These are phyloP conservation scores for Eupelmus urozonus DNA, from an alignment of 2,888 invertebrate genomes.

Conservation along the genomic window DNA sequence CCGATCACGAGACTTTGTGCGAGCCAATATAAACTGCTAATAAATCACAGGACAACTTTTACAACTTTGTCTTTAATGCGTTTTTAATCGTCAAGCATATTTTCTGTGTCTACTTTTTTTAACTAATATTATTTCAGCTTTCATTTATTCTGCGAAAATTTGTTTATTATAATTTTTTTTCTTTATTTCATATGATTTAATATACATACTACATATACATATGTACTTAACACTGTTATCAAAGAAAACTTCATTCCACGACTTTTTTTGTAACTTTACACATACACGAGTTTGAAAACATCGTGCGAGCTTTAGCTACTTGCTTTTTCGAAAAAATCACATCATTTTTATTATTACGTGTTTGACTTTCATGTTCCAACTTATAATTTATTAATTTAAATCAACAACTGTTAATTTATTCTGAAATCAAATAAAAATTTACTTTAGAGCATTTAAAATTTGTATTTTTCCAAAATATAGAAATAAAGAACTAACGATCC, in stretches of 20 bases:
- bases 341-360: not conserved
- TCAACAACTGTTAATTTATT: too few species aligned
- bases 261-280: constrained; percentile 8
- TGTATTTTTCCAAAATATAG: not conserved
- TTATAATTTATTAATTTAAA: too few species aligned
- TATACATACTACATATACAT: constrained; percentile 14
- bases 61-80: constrained; percentile 1
- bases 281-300: constrained; percentile 36
- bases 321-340: constrained; percentile 26
- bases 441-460: too few species aligned
- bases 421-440: too few species aligned
- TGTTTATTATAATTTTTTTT: constrained; percentile 27
- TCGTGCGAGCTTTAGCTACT: constrained; percentile 34
- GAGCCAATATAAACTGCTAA: constrained; percentile 39
- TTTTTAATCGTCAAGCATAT: constrained; percentile 11
- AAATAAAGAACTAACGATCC: too few species aligned
- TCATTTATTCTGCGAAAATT: constrained; percentile 32
- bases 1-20: constrained; percentile 51
- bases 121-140: constrained; percentile 48
- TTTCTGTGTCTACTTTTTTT: constrained; percentile 37
- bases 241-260: too few species aligned
- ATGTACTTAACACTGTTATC: constrained; percentile 19
- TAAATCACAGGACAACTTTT: constrained; percentile 34
- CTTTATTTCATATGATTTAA: constrained; percentile 7
- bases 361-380: constrained; percentile 39